Percentiles rank a stretch among this genome's conserved stretches.
Evolutionary conservation across 1,140 invertebrate genomes (phyloP).

Genomic region (Apocrypta bakeri): DNA sequence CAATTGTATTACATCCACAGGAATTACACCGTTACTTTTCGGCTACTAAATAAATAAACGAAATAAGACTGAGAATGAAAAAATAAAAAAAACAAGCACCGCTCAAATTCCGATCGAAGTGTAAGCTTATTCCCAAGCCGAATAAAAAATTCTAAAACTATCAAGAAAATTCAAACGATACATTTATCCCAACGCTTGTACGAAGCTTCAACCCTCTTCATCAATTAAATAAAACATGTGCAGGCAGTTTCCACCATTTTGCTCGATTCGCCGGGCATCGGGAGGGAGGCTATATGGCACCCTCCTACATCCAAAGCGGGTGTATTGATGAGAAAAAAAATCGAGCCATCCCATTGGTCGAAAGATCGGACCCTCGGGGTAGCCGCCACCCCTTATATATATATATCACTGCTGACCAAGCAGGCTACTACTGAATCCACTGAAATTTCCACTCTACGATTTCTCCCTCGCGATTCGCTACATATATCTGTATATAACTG

Average conservation of each 20-base stretch:
- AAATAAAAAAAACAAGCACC: too few relatives aligned
- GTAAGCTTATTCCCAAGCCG: too few relatives aligned
- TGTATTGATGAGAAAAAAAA: conserved; percentile 63
- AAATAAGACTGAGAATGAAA: neutral
- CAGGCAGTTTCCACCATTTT: conserved; percentile 54
- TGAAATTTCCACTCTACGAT: conserved; percentile 41
- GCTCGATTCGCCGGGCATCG: neutral
- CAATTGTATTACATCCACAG: too few relatives aligned
- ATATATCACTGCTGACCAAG: conserved; percentile 71
- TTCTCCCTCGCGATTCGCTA: conserved; percentile 47
- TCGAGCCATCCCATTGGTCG: conserved; percentile 67
- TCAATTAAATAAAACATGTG: conserved; percentile 25
- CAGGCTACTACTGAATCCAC: conserved; percentile 55
- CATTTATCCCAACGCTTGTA: too few relatives aligned
- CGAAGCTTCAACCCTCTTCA: too few relatives aligned
- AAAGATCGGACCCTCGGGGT: conserved; percentile 68
- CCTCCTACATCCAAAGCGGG: conserved; percentile 46
- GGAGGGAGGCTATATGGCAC: conserved; percentile 42
- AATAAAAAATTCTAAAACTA: too few relatives aligned
- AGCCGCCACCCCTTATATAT: conserved; percentile 63
- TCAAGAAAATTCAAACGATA: too few relatives aligned
- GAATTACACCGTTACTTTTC: too few relatives aligned
- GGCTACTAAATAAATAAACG: too few relatives aligned
- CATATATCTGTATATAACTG: neutral
- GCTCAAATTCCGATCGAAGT: too few relatives aligned